Evolutionary conservation across 2,888 invertebrate genomes (phyloP).

Genomic region (Embidobia sp.): DNA sequence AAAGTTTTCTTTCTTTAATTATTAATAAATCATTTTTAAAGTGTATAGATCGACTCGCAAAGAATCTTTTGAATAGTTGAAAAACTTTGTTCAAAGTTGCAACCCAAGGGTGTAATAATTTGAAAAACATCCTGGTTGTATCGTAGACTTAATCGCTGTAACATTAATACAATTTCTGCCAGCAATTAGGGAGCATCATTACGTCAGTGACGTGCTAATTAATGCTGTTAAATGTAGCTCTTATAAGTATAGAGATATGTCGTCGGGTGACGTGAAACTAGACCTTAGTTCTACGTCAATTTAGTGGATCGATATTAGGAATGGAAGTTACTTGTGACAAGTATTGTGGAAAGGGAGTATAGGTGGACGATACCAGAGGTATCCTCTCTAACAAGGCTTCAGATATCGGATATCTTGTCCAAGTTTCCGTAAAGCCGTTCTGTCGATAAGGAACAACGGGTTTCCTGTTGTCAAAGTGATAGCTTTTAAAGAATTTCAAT

Average conservation of each 20-base stretch:
- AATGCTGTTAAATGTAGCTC: not conserved
- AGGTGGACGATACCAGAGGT: slow-evolving; percentile 53
- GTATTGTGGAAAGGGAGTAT: slow-evolving; percentile 44
- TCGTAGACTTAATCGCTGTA: too few species aligned
- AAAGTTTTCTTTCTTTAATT: too few species aligned
- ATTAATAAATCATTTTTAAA: too few species aligned
- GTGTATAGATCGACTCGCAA: too few species aligned
- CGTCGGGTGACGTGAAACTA: slow-evolving; percentile 27
- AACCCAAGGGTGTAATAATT: too few species aligned
- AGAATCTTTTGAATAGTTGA: too few species aligned
- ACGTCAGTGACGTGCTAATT: not conserved
- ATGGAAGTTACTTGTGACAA: slow-evolving; percentile 45
- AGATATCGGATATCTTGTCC: slow-evolving; percentile 62
- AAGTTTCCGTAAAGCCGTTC: slow-evolving; percentile 40
- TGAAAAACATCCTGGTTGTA: too few species aligned
- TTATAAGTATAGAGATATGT: slow-evolving; percentile 18
- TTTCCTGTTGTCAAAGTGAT: slow-evolving; percentile 36
- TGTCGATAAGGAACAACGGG: slow-evolving; percentile 47
- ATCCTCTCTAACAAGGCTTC: slow-evolving; percentile 58
- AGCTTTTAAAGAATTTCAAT: slow-evolving; percentile 22
- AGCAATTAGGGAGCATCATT: too few species aligned
- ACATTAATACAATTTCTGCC: too few species aligned
- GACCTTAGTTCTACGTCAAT: slow-evolving; percentile 33
- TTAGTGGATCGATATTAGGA: slow-evolving; percentile 45
- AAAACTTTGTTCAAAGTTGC: too few species aligned